These are phyloP conservation scores for Periophthalmodon schlosseri DNA, from an alignment of 2,113 vertebrate species.

Conservation along the genomic window DNA sequence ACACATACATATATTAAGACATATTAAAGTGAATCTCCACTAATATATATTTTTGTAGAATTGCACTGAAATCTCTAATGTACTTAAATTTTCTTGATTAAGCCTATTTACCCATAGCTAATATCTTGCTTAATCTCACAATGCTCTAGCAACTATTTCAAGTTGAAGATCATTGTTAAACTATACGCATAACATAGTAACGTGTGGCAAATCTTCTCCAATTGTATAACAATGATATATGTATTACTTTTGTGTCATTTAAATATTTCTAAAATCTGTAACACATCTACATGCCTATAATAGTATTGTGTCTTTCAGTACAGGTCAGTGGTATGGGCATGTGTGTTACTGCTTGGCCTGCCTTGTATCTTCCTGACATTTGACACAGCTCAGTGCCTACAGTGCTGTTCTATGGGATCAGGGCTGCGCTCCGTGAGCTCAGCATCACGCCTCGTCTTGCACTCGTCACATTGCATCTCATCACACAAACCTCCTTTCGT, in stretches of 20 bases:
- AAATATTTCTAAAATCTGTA: background rate
- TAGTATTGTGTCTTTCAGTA: background rate
- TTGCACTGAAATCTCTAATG: too few species aligned
- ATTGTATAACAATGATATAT: background rate
- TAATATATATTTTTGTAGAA: too few species aligned
- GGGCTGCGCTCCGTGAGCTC: slow-evolving; percentile 42
- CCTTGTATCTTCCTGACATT: slow-evolving; percentile 67
- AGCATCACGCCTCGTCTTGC: slow-evolving; percentile 58
- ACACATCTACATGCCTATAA: background rate
- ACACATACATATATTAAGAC: too few species aligned
- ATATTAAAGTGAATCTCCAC: too few species aligned
- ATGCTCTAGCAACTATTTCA: too few species aligned
- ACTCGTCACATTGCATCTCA: slow-evolving; percentile 59
- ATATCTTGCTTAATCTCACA: too few species aligned
- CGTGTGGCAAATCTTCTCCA: too few species aligned
- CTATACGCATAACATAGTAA: too few species aligned
- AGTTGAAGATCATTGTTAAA: too few species aligned
- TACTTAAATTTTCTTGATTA: too few species aligned
- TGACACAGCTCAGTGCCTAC: slow-evolving; percentile 67
- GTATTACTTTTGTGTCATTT: background rate
- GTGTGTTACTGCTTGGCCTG: slow-evolving; percentile 40
- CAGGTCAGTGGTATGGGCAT: background rate
- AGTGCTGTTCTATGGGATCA: slow-evolving; percentile 50
- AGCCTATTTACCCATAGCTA: too few species aligned
- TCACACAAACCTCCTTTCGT: slow-evolving; percentile 60